Evolutionary conservation across 2,888 invertebrate genomes (phyloP).

Genomic region (Orthosia gothica): DNA sequence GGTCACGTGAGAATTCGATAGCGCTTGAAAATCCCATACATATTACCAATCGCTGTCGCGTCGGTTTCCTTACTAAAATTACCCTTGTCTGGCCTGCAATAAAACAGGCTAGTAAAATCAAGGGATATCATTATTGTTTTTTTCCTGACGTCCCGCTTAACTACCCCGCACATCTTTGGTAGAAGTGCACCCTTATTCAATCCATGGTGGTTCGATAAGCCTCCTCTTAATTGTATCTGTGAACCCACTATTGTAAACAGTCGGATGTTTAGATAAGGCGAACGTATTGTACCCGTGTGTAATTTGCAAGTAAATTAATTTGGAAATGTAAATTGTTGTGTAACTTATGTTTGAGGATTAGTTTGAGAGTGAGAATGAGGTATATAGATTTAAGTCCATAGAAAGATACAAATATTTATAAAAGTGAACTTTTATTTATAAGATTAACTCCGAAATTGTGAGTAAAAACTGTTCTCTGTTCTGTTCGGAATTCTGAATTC

Average conservation of each 20-base stretch:
- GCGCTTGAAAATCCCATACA: no score
- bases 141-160: neutral
- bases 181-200: slow-evolving; percentile 57
- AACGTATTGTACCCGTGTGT: slow-evolving; percentile 33
- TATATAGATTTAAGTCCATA: neutral
- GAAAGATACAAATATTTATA: no score
- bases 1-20: no score
- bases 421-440: no score
- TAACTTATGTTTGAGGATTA: slow-evolving; percentile 4
- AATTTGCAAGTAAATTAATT: slow-evolving; percentile 51
- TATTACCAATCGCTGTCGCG: no score
- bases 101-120: neutral
- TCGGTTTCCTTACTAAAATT: no score
- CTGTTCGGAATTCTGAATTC: no score
- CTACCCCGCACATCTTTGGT: neutral
- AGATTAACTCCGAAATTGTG: no score
- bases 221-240: slow-evolving; percentile 60
- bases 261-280: slow-evolving; percentile 38
- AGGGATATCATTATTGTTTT: neutral
- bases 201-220: slow-evolving; percentile 65
- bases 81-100: no score
- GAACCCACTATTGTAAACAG: slow-evolving; percentile 52
- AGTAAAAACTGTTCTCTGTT: no score
- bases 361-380: neutral
- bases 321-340: slow-evolving; percentile 19